phyloP scores from a whole-genome alignment of 2,888 invertebrate species.

The Drosophila greeni region DNA sequence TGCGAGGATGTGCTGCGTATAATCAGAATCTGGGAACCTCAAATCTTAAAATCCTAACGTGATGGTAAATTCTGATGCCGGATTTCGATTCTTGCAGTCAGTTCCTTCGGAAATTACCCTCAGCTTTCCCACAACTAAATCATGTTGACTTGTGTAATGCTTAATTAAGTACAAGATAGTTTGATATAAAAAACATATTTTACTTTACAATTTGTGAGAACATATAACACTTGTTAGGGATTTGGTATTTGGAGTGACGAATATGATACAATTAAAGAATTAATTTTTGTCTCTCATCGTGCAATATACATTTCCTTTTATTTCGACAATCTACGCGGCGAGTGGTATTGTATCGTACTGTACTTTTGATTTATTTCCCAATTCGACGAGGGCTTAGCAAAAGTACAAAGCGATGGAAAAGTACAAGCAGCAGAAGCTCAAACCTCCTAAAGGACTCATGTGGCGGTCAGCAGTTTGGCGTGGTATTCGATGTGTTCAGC shows the following conservation, averaged over 20 bases:
- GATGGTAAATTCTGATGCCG: too few species aligned
- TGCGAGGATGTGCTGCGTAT: too few species aligned
- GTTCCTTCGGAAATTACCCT: not conserved
- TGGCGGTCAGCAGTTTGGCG: conserved; percentile 84
- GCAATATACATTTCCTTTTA: not conserved
- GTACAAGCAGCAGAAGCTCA: conserved; percentile 1
- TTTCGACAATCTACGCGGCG: not conserved
- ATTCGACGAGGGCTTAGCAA: not conserved
- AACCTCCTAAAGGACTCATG: conserved; percentile 6
- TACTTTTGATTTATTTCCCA: conserved; percentile 17
- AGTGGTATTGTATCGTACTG: not conserved
- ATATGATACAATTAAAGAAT: not conserved
- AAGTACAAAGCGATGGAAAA: conserved; percentile 18
- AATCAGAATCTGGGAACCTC: too few species aligned
- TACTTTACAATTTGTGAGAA: not conserved
- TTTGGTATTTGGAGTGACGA: not conserved
- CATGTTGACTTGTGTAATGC: not conserved
- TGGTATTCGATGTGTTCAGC: conserved; percentile 96
- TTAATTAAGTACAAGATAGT: not conserved
- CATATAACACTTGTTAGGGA: not conserved
- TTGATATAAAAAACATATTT: not conserved
- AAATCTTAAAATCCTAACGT: too few species aligned
- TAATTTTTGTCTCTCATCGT: not conserved
- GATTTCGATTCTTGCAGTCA: not conserved
- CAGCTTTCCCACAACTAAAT: not conserved